Conservation (phyloP, 2,113 vertebrate genomes). For the Ammodytes dubius region DNA sequence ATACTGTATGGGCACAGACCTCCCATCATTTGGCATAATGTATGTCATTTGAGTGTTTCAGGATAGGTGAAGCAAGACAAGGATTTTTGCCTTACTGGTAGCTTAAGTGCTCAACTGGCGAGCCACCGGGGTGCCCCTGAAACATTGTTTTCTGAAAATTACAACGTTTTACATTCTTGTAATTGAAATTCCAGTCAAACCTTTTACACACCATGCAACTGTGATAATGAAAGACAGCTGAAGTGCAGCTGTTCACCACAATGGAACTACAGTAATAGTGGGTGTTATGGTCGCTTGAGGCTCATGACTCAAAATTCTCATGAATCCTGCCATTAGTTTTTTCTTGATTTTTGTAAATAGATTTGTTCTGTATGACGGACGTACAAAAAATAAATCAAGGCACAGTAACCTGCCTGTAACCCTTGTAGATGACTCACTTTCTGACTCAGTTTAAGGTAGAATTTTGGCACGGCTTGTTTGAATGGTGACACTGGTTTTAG, state of each 20-base stretch:
- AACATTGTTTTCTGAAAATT: neutral
- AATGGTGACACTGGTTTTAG: conserved; percentile 11
- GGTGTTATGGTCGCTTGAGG: neutral
- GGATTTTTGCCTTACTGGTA: neutral
- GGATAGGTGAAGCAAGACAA: neutral
- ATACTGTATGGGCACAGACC: too few relatives aligned
- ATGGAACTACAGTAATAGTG: too few relatives aligned
- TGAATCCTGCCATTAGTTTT: neutral
- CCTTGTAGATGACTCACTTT: neutral
- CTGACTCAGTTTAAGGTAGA: neutral
- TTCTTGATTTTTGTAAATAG: neutral
- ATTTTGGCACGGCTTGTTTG: conserved; percentile 1
- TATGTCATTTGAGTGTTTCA: neutral
- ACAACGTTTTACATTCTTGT: neutral
- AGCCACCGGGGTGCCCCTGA: neutral
- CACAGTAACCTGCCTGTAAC: neutral
- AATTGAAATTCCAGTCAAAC: neutral
- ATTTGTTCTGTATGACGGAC: neutral
- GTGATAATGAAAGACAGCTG: conserved; percentile 34
- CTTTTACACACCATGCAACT: conserved; percentile 6
- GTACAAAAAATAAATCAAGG: neutral
- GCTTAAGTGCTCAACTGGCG: too few relatives aligned
- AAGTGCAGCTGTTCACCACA: neutral
- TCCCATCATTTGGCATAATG: neutral
- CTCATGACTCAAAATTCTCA: neutral